Conservation (phyloP, 2,888 invertebrate species). For the Hedya salicella region DNA sequence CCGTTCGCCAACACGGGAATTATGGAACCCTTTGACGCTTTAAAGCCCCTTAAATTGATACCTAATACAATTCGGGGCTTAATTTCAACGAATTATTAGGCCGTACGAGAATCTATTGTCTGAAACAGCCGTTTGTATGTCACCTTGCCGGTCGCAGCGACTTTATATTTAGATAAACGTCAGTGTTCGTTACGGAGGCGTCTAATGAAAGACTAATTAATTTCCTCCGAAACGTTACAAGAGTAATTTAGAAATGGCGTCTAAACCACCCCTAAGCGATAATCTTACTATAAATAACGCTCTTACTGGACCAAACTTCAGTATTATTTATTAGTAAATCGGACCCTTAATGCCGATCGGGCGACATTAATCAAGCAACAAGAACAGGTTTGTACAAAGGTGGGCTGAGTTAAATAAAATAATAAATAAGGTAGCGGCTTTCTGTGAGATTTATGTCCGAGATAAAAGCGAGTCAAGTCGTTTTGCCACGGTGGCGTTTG, state of each 20-base stretch:
- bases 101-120: constrained; percentile 28
- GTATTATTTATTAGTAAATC: constrained; percentile 64
- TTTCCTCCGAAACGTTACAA: constrained; percentile 8
- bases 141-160: constrained; percentile 17
- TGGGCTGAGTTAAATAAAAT: constrained; percentile 79
- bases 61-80: constrained; percentile 49
- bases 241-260: constrained; percentile 1
- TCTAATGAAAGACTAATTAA: constrained; percentile 31
- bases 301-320: constrained; percentile 75
- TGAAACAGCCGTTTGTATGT: constrained; percentile 30
- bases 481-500: constrained; percentile 36
- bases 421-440: constrained; percentile 80
- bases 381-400: constrained; percentile 79
- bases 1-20: constrained; percentile 63
- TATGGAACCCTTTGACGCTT: constrained; percentile 62
- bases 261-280: constrained; percentile 29
- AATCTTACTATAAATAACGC: constrained; percentile 71
- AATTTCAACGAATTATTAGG: constrained; percentile 38
- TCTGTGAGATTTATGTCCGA: constrained; percentile 82
- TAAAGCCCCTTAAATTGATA: constrained; percentile 70
- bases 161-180: constrained; percentile 25
- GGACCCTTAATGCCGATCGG: constrained; percentile 73
- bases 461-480: constrained; percentile 71
- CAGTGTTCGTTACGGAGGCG: constrained; percentile 18
- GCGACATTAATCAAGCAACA: constrained; percentile 79